A percentile compares a stretch with the other conserved stretches of the same genome.
Evolutionary conservation across 2,888 invertebrate species (phyloP).

Genomic region (Diplazon laetatorius): DNA sequence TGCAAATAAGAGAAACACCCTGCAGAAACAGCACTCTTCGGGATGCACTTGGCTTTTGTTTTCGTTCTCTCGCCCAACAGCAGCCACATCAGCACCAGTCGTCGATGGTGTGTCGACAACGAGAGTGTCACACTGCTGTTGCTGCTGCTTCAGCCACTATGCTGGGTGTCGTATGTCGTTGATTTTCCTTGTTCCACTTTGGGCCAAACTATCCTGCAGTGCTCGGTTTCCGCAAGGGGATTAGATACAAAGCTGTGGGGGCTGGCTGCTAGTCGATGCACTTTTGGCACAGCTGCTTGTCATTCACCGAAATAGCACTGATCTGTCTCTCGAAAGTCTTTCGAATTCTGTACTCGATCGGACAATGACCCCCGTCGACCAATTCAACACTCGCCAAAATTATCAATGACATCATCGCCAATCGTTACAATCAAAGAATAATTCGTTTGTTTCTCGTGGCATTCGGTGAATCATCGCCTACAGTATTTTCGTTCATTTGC

Average conservation of each 20-base stretch:
- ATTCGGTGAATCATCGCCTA: too few relatives aligned
- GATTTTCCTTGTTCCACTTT: constrained; percentile 61
- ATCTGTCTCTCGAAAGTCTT: constrained; percentile 38
- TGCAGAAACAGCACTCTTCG: constrained; percentile 44
- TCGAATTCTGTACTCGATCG: constrained; percentile 36
- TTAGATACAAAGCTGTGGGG: not conserved
- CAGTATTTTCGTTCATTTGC: too few relatives aligned
- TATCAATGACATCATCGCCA: too few relatives aligned
- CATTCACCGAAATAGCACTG: constrained; percentile 64
- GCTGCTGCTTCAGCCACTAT: not conserved
- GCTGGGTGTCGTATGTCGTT: constrained; percentile 37
- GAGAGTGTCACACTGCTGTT: constrained; percentile 17
- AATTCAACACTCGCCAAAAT: constrained; percentile 12
- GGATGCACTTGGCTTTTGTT: constrained; percentile 59
- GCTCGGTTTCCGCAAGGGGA: not conserved
- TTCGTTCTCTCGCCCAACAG: constrained; percentile 47
- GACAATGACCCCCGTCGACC: constrained; percentile 55
- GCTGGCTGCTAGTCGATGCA: constrained; percentile 36
- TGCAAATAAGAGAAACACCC: constrained; percentile 20
- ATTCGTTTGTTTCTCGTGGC: not conserved
- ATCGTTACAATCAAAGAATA: not conserved
- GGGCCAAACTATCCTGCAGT: constrained; percentile 16
- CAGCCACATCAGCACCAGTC: constrained; percentile 43
- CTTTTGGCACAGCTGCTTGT: constrained; percentile 62
- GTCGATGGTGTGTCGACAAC: constrained; percentile 47